Evolutionary conservation across 2,888 invertebrate species (phyloP).

Genomic region (Camponotus fellah): DNA sequence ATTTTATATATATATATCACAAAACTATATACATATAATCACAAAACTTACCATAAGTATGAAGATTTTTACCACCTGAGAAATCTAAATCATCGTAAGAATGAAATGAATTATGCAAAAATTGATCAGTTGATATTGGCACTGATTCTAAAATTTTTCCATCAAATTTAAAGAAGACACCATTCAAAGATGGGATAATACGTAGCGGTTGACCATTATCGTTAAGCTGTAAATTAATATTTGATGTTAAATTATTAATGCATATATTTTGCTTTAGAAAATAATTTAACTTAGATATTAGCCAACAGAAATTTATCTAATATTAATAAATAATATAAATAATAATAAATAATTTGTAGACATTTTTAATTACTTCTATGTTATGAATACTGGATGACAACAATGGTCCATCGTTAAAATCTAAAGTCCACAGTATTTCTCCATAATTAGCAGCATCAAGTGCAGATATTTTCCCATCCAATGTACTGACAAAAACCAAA

Average conservation of each 20-base stretch:
- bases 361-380: constrained; percentile 89
- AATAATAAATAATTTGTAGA: constrained; percentile 20
- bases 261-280: background rate
- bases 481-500: constrained; percentile 94
- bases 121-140: constrained; percentile 94
- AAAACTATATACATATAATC: no score
- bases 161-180: constrained; percentile 96
- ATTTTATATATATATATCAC: no score
- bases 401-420: constrained; percentile 92
- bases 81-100: constrained; percentile 95
- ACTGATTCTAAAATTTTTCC: constrained; percentile 95
- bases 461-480: constrained; percentile 96
- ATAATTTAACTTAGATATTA: background rate
- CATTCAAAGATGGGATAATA: constrained; percentile 97
- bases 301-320: constrained; percentile 11
- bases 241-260: background rate
- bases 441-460: constrained; percentile 91
- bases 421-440: constrained; percentile 92
- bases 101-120: constrained; percentile 95
- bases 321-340: background rate
- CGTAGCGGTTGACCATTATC: constrained; percentile 95
- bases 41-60: constrained; percentile 90
- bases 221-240: constrained; percentile 88
- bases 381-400: constrained; percentile 96
- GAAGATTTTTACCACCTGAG: constrained; percentile 95